phyloP scores from a whole-genome alignment of 1,140 invertebrate genomes.

The Heliconius melpomene region DNA sequence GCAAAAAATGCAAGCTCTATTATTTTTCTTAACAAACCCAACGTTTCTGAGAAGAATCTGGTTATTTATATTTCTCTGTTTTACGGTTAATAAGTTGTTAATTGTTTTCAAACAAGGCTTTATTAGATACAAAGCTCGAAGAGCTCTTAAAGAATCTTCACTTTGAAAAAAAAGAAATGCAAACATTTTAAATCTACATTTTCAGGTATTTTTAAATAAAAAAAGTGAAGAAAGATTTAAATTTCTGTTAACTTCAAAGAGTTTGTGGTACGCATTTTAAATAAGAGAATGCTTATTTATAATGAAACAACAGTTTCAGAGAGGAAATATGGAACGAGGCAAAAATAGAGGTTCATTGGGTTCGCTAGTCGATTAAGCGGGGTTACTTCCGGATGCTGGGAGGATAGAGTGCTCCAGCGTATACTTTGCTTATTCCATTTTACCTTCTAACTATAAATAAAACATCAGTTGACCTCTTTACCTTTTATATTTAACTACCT shows the following conservation, averaged over 20 bases:
- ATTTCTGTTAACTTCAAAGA: not conserved
- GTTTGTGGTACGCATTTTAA: not conserved
- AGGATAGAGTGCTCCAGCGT: slow-evolving; percentile 39
- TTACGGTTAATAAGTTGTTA: slow-evolving; percentile 21
- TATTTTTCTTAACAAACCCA: slow-evolving; percentile 48
- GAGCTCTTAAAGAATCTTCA: not conserved
- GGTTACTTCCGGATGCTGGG: slow-evolving; percentile 62
- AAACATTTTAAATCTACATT: not conserved
- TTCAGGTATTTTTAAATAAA: not conserved
- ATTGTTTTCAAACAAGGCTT: slow-evolving; percentile 24
- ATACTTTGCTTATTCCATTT: slow-evolving; percentile 7
- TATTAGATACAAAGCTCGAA: slow-evolving; percentile 13
- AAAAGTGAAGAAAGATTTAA: not conserved
- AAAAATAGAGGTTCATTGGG: slow-evolving; percentile 63
- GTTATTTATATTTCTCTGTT: slow-evolving; percentile 1
- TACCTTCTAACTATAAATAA: slow-evolving; percentile 9
- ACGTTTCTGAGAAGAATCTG: slow-evolving; percentile 35
- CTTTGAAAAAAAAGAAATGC: not conserved
- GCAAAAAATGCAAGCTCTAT: slow-evolving; percentile 24
- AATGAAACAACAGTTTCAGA: slow-evolving; percentile 21
- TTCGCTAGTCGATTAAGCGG: slow-evolving; percentile 61
- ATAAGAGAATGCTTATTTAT: not conserved
- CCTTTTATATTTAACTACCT: not conserved
- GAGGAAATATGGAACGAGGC: slow-evolving; percentile 51
- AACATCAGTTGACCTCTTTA: slow-evolving; percentile 15